Evolutionary conservation across 1,140 invertebrate genomes (phyloP), one percentile per base, ranked within the genome.

Genomic region (Monomorium pharaonis): DNA sequence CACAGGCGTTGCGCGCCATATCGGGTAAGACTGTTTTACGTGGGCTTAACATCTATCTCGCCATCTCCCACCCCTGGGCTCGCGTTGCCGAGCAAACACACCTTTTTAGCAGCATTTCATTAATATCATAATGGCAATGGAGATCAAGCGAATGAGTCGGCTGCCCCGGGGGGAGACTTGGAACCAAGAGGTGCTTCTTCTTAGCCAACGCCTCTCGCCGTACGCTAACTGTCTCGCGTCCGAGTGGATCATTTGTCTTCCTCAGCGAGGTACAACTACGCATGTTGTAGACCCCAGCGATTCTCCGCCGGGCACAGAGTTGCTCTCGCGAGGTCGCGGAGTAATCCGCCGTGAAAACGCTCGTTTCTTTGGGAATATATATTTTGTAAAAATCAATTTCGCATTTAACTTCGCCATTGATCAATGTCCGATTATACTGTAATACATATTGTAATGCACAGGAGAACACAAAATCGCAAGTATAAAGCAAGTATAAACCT

Each of bases 61-160:
- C 83, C 89, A 42, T 85, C 88, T 88, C 86, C 84, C 85, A 88
- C 87, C 75, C 86, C 51, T 33, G 44, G 51, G 62, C 69, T 21
- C 74, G 33, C 67, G 75, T 86, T 91, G 87, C 90, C 92, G 89
- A 90, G 92, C 92, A 92, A 93, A 92, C 92, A 93, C 93, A 94
- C 93, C 92, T 94, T 94, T 92, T 93, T 93, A 91, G 89, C 92
- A 85, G 90, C 92, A 93, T 92, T 93, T 91, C 92, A 91, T 91
- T 93, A 92, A 92, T 93, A 93, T 93, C 91, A 89, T 93, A 93
- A 93, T 93, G 92, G 92, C 88, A 88, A 78, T 84, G 84, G 89
- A 67, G 77, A 90, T 90, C 88, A 83, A 84, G 86, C 86, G 86
- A 87, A 72, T 72, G 81, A 86, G 76, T 81, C 84, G 69, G 84